Conservation (phyloP, 2,888 invertebrate genomes). For the Ecliptopera silaceata region DNA sequence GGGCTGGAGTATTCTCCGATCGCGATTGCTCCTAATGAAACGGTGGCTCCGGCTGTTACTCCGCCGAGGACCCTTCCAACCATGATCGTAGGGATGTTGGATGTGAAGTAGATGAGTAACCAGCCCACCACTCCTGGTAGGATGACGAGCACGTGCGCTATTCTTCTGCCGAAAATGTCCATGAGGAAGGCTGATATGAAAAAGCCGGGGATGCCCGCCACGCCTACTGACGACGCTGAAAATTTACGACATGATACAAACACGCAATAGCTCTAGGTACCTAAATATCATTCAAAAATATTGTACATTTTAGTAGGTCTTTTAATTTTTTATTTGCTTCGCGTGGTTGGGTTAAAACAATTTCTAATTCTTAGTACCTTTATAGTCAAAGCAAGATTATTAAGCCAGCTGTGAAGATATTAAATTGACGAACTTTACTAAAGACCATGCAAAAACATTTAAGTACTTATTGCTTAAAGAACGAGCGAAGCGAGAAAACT, state of each 20-base stretch:
- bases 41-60: constrained; percentile 70
- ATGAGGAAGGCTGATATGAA: constrained; percentile 49
- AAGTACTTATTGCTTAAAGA: too few relatives aligned
- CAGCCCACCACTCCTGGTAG: constrained; percentile 72
- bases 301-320: too few relatives aligned
- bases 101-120: constrained; percentile 58
- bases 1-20: constrained; percentile 60
- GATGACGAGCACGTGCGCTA: constrained; percentile 58
- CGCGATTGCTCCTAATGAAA: constrained; percentile 54
- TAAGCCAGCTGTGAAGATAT: too few relatives aligned
- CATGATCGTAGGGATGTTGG: constrained; percentile 53
- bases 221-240: constrained; percentile 49
- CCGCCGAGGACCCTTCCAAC: constrained; percentile 55
- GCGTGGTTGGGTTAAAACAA: too few relatives aligned
- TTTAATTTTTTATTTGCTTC: too few relatives aligned
- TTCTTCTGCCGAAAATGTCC: constrained; percentile 45
- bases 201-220: constrained; percentile 47
- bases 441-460: too few relatives aligned
- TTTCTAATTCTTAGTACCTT: too few relatives aligned
- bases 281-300: too few relatives aligned
- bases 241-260: background rate
- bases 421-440: too few relatives aligned
- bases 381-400: too few relatives aligned
- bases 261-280: too few relatives aligned
- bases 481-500: too few relatives aligned